Percentiles rank a stretch among this genome's conserved stretches.
Conservation (phyloP, 2,797 vertebrate genomes). For the Enteromius treurensis region DNA sequence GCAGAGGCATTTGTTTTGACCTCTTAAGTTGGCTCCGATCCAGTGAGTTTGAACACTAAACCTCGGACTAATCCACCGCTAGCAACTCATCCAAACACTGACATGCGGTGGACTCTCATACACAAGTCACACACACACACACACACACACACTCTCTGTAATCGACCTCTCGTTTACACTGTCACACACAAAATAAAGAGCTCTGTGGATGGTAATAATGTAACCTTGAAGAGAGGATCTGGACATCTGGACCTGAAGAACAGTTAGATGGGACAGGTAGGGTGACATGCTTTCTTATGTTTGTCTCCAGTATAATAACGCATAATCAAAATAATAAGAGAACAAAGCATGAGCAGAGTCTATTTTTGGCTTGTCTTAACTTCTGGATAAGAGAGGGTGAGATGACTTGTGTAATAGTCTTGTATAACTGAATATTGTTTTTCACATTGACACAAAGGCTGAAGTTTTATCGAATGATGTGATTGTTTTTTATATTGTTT, state of each 20-base stretch:
- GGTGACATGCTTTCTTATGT: background rate
- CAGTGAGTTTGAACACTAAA: slow-evolving; percentile 27
- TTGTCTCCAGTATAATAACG: background rate
- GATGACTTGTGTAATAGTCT: slow-evolving; percentile 21
- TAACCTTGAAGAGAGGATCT: background rate
- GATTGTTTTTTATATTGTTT: background rate
- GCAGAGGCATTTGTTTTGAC: slow-evolving; percentile 31
- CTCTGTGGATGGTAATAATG: background rate
- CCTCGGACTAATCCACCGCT: slow-evolving; percentile 36
- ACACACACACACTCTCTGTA: background rate
- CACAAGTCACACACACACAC: background rate
- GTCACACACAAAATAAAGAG: background rate
- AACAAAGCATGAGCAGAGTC: background rate
- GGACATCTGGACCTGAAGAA: slow-evolving; percentile 16
- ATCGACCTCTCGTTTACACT: background rate
- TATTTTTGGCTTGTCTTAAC: background rate
- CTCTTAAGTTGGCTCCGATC: slow-evolving; percentile 19
- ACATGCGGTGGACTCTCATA: background rate
- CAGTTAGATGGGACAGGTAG: slow-evolving; percentile 30
- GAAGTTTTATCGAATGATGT: background rate
- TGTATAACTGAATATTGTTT: background rate
- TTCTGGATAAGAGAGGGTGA: background rate
- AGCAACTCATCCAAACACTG: slow-evolving; percentile 22
- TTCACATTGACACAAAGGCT: background rate
- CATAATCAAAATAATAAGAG: background rate